Evolutionary conservation across 2,797 vertebrate genomes (phyloP), one percentile per base, ranked within the genome.

Genomic region (Sylvia borin): DNA sequence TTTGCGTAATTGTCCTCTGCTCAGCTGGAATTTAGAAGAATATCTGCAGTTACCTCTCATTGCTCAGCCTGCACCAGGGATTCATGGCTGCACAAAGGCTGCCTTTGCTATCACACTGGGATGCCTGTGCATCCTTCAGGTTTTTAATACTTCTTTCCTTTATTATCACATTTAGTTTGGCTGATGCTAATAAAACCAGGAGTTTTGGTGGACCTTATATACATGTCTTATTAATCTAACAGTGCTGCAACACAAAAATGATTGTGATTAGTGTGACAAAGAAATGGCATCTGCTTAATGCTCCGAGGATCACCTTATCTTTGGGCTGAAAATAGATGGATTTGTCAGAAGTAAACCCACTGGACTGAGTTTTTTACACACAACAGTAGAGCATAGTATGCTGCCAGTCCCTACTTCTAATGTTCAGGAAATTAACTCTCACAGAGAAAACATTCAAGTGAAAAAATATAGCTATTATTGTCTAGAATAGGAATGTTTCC

Each of bases 21-120:
- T 85, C 66, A 81, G 83, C 47, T 62, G 62, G 92, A 92, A 74
- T 85, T 77, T 74, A 74, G 79, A 62, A 62, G 81, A 88, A 13
- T 55, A 85, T 70, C 92, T 95, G 91, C 92, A 88, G 79, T 79
- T 90, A 58, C 87, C 27, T 94, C 64, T 81, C 70, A 13, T 29
- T 86, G 66, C 83, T 88, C 48, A 90, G 79, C 83, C 80, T 75
- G 66, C 66, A 86, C 25, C 40, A 70, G 27, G 47, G 78, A 80
- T 55, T 91, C 89, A n/a, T 2, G 43, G 64, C 66, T 88, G 73
- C 76, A 84, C 51, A 86, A 86, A 93, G 27, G 50, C 89, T 95
- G 83, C 64, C n/a, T 84, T 75, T 51, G 55, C 73, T 67, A 4
- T 68, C 38, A n/a, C 32, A 61, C n/a, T 60, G 65, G 34, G 65